Evolutionary conservation across 2,888 invertebrate species (phyloP), one percentile per base, ranked within the genome.

Genomic region (Pseudococcus viburni): DNA sequence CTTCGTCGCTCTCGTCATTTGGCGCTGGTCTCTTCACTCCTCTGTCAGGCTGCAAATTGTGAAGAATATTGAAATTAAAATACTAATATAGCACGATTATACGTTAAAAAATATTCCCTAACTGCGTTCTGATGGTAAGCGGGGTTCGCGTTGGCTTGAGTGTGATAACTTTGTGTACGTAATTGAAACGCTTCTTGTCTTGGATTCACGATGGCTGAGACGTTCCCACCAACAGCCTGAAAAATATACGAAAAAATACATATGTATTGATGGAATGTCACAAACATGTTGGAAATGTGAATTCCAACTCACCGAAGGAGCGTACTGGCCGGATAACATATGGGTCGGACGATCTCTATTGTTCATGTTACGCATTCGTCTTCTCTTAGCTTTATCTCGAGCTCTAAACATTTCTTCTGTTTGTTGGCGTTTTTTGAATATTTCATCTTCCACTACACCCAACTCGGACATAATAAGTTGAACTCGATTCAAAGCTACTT

Each of bases 391-490:
- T 90, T 95, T 96, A 89, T 96, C 95, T 17, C 96, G 93, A 17
- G 95, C 95, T 91, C 95, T 95, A 91, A 96, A 98, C 90, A 94
- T 94, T 89, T 96, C 91, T 91, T 99, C 98, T 90, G 95, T 96
- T 91, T 96, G 94, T 92, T 99, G 97, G 33, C 99, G 93, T 85
- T 95, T 95, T 91, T 96, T 96, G 92, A 99, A 99, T 91, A 99
- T 99, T 92, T 98, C 96, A 93, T 99, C 99, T 92, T 99, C 99
- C 48, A 95, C 95, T 91, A 95, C 94, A 0, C 99, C 99, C 84
- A 99, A 93, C 91, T 99, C 97, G 46, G 95, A 94, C 95, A 99
- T 95, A 88, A 99, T 99, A 90, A 98, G 93, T 92, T 99, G 99
- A 9, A 99, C 99, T 77, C 99, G 94, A 90, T 96, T 96, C 89